Evolutionary conservation across 2,113 vertebrate species (phyloP), one percentile per base, ranked within the genome.

Genomic region (Pelecanus crispus): DNA sequence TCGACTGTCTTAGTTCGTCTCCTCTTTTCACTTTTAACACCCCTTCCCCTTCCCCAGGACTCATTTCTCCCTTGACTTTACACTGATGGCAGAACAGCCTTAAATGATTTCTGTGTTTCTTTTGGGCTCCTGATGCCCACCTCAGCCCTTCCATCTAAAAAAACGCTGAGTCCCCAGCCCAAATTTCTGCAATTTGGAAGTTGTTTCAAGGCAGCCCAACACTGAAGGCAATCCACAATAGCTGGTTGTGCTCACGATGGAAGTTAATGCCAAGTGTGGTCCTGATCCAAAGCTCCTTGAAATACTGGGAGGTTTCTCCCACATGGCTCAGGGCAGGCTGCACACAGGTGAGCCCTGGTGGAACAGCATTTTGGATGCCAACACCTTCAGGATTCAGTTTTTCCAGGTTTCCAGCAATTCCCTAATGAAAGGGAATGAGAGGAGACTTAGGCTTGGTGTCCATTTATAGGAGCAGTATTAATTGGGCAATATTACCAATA

Each of bases 141-240:
- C 38, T 89, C 55, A 74, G 6, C 4, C 18, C 19, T 18, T 77
- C 45, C 34, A n/a, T 29, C 40, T 77, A 11, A 75, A 55, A 55
- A 75, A 79, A 26, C 0, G 0, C 25, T 0, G 1, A 36, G 44
- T 58, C 3, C 12, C 12, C 26, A 73, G 34, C 12, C 49, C 28
- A 56, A 14, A 34, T 67, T 59, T 31, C 53, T 72, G 47, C 22
- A 25, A 71, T 47, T 50, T 42, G 36, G 65, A 73, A 62, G 24
- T 47, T 29, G 1, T 92, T 94, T 81, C 4, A 71, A 62, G 55
- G 56, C 25, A 70, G 19, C 6, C 38, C 47, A 42, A 4, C 0
- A 1, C 34, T 59, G 72, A 71, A 73, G 50, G 52, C 0, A 0
- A 34, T 62, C 22, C 22, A 17, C 6, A 2, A 4, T 38, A 3